Base-by-base conservation (phyloP, 1,140 invertebrate genomes). In the Heterodera schachtii region DNA sequence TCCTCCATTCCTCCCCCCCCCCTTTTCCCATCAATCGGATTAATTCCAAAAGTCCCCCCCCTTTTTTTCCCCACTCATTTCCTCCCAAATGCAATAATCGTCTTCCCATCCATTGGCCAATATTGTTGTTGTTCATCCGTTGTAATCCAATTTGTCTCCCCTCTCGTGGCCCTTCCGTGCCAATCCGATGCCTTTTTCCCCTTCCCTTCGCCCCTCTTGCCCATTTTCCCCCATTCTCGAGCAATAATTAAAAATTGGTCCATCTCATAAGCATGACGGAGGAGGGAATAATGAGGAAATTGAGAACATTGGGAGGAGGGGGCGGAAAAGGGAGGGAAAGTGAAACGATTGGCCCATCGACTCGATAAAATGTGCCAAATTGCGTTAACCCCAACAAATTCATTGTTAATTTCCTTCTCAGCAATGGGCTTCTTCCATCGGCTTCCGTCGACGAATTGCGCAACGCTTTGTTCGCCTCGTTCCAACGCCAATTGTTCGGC, bases 401-500 rank as follows among this genome's bases (percentile, higher is more conserved):
- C 19, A 73, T 16, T 31, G n/a, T 44, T 16, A 73, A 52, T 75
- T 75, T 31, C 8, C 16, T 4, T 16, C 21, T n/a, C 66, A 49
- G 66, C 64, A 78, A 64, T 6, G 49, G 49, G 6, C 6, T 52
- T 78, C 21, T 71, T 47, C 5, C 11, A 16, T 49, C 19, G 11
- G 64, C 16, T 19, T 47, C 16, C 6, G 52, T 60, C 19, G 69
- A 31, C 21, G 76, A 78, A 21, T 67, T 78, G 47, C 19, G 76
- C 9, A 64, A 78, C 44, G 76, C 64, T 44, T 46, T 78, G 70
- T n/a, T 78, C 9, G 64, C 52, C 60, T 57, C 52, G 11, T 78
- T 78, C 67, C 80, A 81, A 64, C 79, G 73, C 41, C 79, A 81
- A 77, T 43, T 81, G 73, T 70, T 75, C 49, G 77, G 75, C n/a